Percentiles rank a stretch among this genome's conserved stretches.
Conservation (phyloP, 2,888 invertebrate genomes). For the Rosalia funebris region DNA sequence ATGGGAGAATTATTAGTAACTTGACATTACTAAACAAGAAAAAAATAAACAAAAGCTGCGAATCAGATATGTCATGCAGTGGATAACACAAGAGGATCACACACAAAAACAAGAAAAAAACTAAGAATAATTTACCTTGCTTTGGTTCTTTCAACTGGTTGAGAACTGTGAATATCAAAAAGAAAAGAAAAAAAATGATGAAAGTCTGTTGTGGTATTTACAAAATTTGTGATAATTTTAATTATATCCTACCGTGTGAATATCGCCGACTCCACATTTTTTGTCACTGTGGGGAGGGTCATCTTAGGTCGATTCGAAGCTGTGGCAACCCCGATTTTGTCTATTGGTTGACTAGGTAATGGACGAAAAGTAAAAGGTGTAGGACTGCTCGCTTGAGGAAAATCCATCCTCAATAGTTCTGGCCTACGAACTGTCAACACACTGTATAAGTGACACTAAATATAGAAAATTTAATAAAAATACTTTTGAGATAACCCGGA, state of each 20-base stretch:
- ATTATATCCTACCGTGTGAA: constrained; percentile 56
- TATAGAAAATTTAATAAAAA: neutral
- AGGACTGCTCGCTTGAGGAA: constrained; percentile 47
- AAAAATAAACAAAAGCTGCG: neutral
- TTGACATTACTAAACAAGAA: constrained; percentile 31
- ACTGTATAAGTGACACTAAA: neutral
- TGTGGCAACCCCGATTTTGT: constrained; percentile 44
- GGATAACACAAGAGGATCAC: neutral
- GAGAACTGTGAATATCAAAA: constrained; percentile 30
- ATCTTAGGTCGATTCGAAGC: constrained; percentile 58
- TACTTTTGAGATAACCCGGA: neutral
- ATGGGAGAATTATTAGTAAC: no score
- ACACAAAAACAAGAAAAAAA: constrained; percentile 17
- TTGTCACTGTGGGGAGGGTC: constrained; percentile 57
- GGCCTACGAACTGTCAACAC: constrained; percentile 27
- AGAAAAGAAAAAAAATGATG: constrained; percentile 27
- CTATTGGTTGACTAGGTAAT: constrained; percentile 47
- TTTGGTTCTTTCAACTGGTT: constrained; percentile 42
- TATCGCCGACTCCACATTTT: constrained; percentile 56
- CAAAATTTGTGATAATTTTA: constrained; percentile 31
- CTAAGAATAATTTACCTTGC: constrained; percentile 41
- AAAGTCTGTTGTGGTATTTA: constrained; percentile 30
- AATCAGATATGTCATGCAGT: neutral
- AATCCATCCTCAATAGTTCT: constrained; percentile 49
- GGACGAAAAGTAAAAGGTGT: constrained; percentile 54